phyloP scores from a whole-genome alignment of 2,113 vertebrate genomes.

The Psophia crepitans region DNA sequence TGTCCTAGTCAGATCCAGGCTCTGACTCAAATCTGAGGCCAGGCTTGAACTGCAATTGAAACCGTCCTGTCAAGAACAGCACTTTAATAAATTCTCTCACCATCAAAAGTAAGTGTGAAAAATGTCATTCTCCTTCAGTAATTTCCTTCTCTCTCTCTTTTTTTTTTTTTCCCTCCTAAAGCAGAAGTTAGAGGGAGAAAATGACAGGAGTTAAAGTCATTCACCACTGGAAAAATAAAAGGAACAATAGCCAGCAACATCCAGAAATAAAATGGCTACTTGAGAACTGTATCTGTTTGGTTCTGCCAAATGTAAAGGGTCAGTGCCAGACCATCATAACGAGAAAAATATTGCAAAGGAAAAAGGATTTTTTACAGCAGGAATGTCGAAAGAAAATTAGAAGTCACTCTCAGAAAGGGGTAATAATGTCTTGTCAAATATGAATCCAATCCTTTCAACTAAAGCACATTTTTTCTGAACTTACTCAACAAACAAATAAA shows the following conservation, averaged over 20 bases:
- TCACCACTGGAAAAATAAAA: constrained; percentile 21
- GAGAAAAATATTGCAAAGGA: background rate
- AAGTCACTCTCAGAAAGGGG: background rate
- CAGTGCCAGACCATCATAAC: background rate
- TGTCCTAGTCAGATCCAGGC: background rate
- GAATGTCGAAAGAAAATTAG: background rate
- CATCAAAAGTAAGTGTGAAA: constrained; percentile 43
- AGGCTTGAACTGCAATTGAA: constrained; percentile 25
- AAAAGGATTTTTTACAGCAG: background rate
- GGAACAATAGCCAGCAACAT: constrained; percentile 7
- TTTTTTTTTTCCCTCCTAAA: background rate
- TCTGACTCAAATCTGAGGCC: background rate
- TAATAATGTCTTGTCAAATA: background rate
- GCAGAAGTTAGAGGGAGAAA: background rate
- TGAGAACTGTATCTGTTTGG: background rate
- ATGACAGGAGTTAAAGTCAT: constrained; percentile 6
- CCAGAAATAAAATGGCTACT: constrained; percentile 17
- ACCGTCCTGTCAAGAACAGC: constrained; percentile 28
- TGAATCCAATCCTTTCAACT: background rate
- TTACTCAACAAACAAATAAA: background rate
- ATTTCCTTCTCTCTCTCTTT: background rate
- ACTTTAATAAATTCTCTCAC: constrained; percentile 40
- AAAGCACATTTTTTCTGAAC: background rate
- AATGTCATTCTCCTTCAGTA: constrained; percentile 30
- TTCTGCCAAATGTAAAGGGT: background rate